A percentile compares a stretch with the other conserved stretches of the same genome.
phyloP scores from a whole-genome alignment of 2,888 invertebrate genomes.

The Caenorhabditis sp. region DNA sequence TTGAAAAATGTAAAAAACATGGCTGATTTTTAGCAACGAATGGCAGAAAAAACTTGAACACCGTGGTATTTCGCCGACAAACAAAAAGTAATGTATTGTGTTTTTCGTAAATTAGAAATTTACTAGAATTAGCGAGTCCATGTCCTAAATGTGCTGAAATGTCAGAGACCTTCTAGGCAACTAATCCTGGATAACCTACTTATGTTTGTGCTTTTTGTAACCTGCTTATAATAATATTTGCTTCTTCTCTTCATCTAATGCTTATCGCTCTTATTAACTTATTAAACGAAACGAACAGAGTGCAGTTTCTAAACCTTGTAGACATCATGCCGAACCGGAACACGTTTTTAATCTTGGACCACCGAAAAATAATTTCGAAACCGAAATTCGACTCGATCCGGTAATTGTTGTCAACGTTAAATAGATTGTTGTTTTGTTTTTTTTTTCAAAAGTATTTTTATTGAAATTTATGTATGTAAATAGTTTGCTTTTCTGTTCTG shows the following conservation, averaged over 20 bases:
- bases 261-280: background rate
- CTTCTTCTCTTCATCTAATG: background rate
- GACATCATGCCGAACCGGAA: background rate
- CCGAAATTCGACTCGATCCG: slow-evolving; percentile 58
- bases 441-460: background rate
- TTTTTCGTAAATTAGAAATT: background rate
- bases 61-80: slow-evolving; percentile 7
- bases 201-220: too few relatives aligned
- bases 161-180: too few relatives aligned
- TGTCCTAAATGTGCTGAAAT: background rate
- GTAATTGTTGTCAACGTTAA: slow-evolving; percentile 47
- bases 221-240: too few relatives aligned
- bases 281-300: background rate
- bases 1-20: background rate
- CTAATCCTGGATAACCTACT: too few relatives aligned
- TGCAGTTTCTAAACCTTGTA: background rate
- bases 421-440: slow-evolving; percentile 8
- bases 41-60: slow-evolving; percentile 36
- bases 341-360: slow-evolving; percentile 4
- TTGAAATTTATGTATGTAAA: background rate
- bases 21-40: slow-evolving; percentile 20
- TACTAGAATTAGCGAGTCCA: background rate
- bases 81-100: slow-evolving; percentile 9
- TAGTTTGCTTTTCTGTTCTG: background rate
- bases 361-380: slow-evolving; percentile 36